phyloP scores from a whole-genome alignment of 1,140 invertebrate genomes.

The Nebria ingens region DNA sequence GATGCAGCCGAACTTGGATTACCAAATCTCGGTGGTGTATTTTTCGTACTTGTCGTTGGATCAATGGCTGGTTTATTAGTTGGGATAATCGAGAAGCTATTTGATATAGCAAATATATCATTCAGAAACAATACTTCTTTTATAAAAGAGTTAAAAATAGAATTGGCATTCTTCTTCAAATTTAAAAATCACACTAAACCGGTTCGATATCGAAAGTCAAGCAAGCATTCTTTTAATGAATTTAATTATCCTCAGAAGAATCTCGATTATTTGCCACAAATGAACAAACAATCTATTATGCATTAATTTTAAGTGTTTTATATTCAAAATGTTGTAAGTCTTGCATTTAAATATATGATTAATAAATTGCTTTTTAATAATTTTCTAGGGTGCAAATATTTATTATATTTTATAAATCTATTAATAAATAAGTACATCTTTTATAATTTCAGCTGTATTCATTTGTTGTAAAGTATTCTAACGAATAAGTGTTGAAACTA shows the following conservation, averaged over 20 bases:
- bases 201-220: background rate
- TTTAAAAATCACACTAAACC: conserved; percentile 24
- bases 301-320: too few relatives aligned
- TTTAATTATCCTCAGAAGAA: background rate
- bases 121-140: conserved; percentile 47
- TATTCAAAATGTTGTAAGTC: too few relatives aligned
- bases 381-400: too few relatives aligned
- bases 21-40: conserved; percentile 62
- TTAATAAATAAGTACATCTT: too few relatives aligned
- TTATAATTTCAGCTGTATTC: too few relatives aligned
- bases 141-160: conserved; percentile 54
- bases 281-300: background rate
- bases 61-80: conserved; percentile 34
- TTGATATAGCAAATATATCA: conserved; percentile 16
- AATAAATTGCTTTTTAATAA: too few relatives aligned
- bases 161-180: conserved; percentile 43
- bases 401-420: too few relatives aligned
- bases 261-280: background rate
- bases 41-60: conserved; percentile 50
- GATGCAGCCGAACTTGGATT: conserved; percentile 38
- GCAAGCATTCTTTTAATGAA: background rate
- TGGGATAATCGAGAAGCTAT: conserved; percentile 32
- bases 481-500: too few relatives aligned
- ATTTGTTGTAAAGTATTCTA: too few relatives aligned
- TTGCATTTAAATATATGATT: too few relatives aligned